Base-by-base conservation (phyloP, 2,113 vertebrate genomes). In the Entosphenus tridentatus region DNA sequence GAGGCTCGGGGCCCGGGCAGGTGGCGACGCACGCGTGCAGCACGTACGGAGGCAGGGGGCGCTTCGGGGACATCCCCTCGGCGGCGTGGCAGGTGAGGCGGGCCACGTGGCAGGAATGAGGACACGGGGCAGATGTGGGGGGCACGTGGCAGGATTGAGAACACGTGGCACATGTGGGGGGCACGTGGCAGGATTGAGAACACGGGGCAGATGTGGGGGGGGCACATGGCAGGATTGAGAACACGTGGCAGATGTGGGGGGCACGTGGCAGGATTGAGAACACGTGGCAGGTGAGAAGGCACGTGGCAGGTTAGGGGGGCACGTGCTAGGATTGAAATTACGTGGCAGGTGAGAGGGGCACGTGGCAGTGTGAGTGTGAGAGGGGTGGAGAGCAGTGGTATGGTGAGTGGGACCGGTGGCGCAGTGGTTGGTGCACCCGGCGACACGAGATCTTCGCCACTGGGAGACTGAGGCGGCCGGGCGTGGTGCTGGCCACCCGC, bases 61-160 rank as follows among this genome's bases (percentile, higher is more conserved):
- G 72, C 76, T 87, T 88, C 73, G 79, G 81, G 16, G 83, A 86
- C 73, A 88, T 89, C 75, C 85, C 86, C 13, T 88, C 87, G 73
- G 82, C 84, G 71, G 85, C 86, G 57, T 89, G 87, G 87, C 87
- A 88, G 87, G 87, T 88, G 80, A 69, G 76, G 72, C n/a, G n/a
- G 62, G n/a, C 62, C 21, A n/a, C 8, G 2, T 9, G 62, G 21
- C 62, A 21, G 59, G 59, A 62, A 8, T 14, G 13, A 39, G 39
- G 2, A 39, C 39, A 62, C 17, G 17, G 8, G 17, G 10, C 21
- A 9, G 11, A 9, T 11, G 10, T 67, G 8, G 62, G n/a, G n/a
- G 21, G n/a, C n/a, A 16, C 86, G 57, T 89, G 87, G 87, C 87
- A 88, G 59, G 59, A 62, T 17, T 14, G 13, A 39, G 4, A 39